Percentiles rank a stretch among this genome's conserved stretches.
These are phyloP conservation scores for Aplysina aerophoba DNA, from an alignment of 37 sponge, comb jelly and placozoan genomes.

Conservation along the genomic window DNA sequence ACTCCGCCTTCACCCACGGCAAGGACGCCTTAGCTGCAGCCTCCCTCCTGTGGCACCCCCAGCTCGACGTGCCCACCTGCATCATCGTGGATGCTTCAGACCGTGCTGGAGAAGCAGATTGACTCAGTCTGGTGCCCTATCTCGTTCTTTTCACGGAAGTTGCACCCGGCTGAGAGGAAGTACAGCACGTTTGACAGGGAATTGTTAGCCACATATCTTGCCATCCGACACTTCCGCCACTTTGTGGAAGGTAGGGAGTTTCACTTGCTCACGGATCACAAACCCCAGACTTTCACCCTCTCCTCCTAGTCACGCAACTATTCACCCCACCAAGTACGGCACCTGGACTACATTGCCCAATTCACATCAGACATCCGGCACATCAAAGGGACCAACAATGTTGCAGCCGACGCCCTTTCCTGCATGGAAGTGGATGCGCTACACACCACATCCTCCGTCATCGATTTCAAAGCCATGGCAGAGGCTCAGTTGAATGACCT, in stretches of 20 bases:
- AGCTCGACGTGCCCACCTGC: background rate
- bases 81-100: slow-evolving; percentile 34
- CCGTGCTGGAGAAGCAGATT: slow-evolving; percentile 16
- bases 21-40: background rate
- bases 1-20: background rate
- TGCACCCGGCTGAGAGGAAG: slow-evolving; percentile 37
- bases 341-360: slow-evolving; percentile 35
- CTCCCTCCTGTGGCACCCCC: background rate
- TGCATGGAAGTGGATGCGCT: background rate
- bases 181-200: slow-evolving; percentile 57
- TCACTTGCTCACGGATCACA: slow-evolving; percentile 38
- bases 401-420: slow-evolving; percentile 55
- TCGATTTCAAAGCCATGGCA: slow-evolving; percentile 22
- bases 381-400: slow-evolving; percentile 13
- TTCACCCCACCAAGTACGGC: slow-evolving; percentile 37
- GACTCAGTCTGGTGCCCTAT: slow-evolving; percentile 15
- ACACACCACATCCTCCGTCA: background rate
- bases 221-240: slow-evolving; percentile 44
- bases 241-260: slow-evolving; percentile 60
- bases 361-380: slow-evolving; percentile 38
- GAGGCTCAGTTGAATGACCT: slow-evolving; percentile 26
- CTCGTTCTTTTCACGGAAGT: slow-evolving; percentile 45
- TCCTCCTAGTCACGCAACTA: background rate
- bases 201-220: slow-evolving; percentile 42
- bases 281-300: slow-evolving; percentile 30